Evolutionary conservation across 1,140 invertebrate genomes (phyloP).

Genomic region (fruit fly (Drosophila melanogaster)): Release_6_plus_ISO1_MT NT_033779.5:9791501-9792000

Average conservation of each 20-base stretch:
- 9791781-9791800: constrained; percentile 95
- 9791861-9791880: constrained; percentile 91
- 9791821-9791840: constrained; percentile 91
- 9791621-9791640: constrained; percentile 65
- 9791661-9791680: constrained; percentile 88
- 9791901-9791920: constrained; percentile 87
- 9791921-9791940: constrained; percentile 86
- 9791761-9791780: constrained; percentile 93
- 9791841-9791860: constrained; percentile 97
- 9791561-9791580: constrained; percentile 85
- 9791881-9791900: constrained; percentile 86
- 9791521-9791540: constrained; percentile 93
- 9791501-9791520: constrained; percentile 99
- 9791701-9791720: neutral
- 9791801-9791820: constrained; percentile 94
- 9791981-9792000: constrained; percentile 1
- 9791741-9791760: constrained; percentile 86
- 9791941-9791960: neutral
- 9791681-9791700: constrained; percentile 91
- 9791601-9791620: constrained; percentile 80
- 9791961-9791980: neutral
- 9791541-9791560: constrained; percentile 92
- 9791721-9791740: neutral
- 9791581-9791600: constrained; percentile 89
- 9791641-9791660: constrained; percentile 46